phyloP scores from a whole-genome alignment of 2,888 invertebrate species.

The Ypsolopha scabrella region DNA sequence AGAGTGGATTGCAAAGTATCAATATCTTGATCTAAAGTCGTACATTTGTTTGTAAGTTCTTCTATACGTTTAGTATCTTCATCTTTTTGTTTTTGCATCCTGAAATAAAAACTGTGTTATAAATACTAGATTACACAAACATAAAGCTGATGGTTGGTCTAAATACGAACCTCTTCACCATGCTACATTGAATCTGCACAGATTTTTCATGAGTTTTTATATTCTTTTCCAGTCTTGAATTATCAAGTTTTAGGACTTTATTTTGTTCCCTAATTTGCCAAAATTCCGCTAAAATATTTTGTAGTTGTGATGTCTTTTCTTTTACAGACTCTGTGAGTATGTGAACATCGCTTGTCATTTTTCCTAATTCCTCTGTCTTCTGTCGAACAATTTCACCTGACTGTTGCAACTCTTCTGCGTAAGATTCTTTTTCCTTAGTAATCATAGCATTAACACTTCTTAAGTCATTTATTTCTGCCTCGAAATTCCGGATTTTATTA shows the following conservation, averaged over 20 bases:
- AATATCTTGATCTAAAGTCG: constrained; percentile 31
- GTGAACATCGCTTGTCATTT: constrained; percentile 41
- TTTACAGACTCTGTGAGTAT: constrained; percentile 39
- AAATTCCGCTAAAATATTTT: constrained; percentile 20
- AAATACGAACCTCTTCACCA: constrained; percentile 44
- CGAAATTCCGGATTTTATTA: constrained; percentile 20
- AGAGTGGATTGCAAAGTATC: constrained; percentile 16
- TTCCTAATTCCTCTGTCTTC: constrained; percentile 39
- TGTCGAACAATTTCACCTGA: constrained; percentile 36
- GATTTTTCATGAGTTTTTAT: constrained; percentile 57
- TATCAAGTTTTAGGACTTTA: constrained; percentile 23
- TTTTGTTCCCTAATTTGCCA: constrained; percentile 39
- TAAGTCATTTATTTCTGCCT: constrained; percentile 28
- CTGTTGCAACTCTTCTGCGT: constrained; percentile 35
- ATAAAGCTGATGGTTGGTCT: not conserved
- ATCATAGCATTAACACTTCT: constrained; percentile 36
- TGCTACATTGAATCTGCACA: constrained; percentile 47
- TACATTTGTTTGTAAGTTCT: constrained; percentile 32
- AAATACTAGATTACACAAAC: not conserved
- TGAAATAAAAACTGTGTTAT: constrained; percentile 13
- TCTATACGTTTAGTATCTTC: constrained; percentile 39
- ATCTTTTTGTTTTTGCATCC: constrained; percentile 44
- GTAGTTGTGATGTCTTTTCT: constrained; percentile 32
- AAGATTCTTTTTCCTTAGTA: constrained; percentile 34
- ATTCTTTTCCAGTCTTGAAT: constrained; percentile 20